phyloP scores from a whole-genome alignment of 2,888 invertebrate species.

The Nymphalis urticae region DNA sequence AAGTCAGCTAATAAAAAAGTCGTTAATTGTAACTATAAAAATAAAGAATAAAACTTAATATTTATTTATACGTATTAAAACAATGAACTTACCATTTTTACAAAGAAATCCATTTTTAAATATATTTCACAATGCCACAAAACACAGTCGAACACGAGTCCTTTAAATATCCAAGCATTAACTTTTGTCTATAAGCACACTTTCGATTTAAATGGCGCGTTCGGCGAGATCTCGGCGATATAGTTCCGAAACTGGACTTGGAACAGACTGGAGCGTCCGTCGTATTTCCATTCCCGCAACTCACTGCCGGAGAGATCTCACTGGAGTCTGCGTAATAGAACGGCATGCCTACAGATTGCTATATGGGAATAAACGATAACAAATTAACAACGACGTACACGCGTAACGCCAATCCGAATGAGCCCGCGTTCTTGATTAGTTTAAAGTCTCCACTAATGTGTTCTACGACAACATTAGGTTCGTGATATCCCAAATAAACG shows the following conservation, averaged over 20 bases:
- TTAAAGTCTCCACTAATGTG: constrained; percentile 77
- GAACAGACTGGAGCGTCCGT: constrained; percentile 58
- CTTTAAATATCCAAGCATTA: constrained; percentile 49
- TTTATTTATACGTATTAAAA: neutral
- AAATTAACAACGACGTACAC: constrained; percentile 78
- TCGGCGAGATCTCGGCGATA: constrained; percentile 51
- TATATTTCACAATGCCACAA: constrained; percentile 59
- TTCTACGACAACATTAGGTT: constrained; percentile 11
- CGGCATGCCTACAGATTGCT: constrained; percentile 79
- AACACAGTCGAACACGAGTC: constrained; percentile 47
- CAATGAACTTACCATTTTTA: constrained; percentile 54
- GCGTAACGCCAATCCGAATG: constrained; percentile 71
- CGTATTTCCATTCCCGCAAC: constrained; percentile 65
- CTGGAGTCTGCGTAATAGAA: constrained; percentile 81
- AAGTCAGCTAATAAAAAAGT: neutral
- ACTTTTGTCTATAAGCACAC: constrained; percentile 57
- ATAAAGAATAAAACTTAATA: neutral
- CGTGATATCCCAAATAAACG: constrained; percentile 7
- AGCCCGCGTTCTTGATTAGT: constrained; percentile 77
- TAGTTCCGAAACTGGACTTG: constrained; percentile 48
- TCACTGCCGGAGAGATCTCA: constrained; percentile 76
- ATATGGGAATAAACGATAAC: constrained; percentile 80
- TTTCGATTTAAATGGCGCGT: constrained; percentile 42
- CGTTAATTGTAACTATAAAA: neutral
- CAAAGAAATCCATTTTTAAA: constrained; percentile 50